Conservation (phyloP, 2,113 vertebrate genomes). For the Oxyura jamaicensis region DNA sequence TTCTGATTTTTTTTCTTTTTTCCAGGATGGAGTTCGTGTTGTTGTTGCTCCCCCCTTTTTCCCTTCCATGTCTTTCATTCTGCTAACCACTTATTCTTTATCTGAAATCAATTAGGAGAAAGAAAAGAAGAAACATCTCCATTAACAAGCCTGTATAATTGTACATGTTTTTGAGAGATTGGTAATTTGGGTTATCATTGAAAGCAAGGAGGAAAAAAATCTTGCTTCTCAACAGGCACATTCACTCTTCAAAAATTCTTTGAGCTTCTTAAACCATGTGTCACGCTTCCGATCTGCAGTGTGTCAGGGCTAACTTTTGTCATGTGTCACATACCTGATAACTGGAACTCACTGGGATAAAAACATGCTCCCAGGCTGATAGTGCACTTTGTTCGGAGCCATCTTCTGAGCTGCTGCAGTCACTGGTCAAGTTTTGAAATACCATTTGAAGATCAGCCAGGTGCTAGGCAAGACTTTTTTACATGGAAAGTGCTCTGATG, state of each 20-base stretch:
- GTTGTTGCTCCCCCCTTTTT: neutral
- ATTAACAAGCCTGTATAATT: neutral
- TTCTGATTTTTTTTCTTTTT: neutral
- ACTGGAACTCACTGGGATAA: neutral
- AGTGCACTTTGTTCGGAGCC: neutral
- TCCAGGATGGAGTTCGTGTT: neutral
- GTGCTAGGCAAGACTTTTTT: neutral
- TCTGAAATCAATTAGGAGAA: neutral
- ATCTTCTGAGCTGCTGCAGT: neutral
- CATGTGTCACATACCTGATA: rapidly evolving
- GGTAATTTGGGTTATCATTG: neutral
- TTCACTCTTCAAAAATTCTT: neutral
- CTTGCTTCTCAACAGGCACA: neutral
- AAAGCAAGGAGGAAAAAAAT: neutral
- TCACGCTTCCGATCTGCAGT: neutral
- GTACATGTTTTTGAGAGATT: neutral
- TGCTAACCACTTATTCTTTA: neutral
- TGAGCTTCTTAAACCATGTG: neutral
- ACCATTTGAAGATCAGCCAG: neutral
- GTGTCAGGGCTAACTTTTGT: neutral
- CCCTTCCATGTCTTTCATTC: neutral
- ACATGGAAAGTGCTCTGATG: neutral
- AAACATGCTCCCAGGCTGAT: neutral
- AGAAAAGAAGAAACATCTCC: neutral
- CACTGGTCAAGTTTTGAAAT: neutral